A percentile compares a stretch with the other conserved stretches of the same genome.
Evolutionary conservation across 2,113 vertebrate genomes (phyloP).

Genomic region (Baryphthengus martii): DNA sequence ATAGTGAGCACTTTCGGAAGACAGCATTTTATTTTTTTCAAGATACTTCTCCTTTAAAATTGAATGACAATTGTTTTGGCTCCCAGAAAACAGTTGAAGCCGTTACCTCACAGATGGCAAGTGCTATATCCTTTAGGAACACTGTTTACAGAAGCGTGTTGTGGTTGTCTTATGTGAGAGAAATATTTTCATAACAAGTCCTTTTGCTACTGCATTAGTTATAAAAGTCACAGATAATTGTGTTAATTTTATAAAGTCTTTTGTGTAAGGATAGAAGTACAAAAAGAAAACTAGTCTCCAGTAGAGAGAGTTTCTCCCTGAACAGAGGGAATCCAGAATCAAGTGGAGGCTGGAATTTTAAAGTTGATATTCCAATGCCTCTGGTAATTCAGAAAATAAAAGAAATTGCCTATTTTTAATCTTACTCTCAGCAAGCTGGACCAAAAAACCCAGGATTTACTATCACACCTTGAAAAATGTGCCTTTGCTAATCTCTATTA

Average conservation of each 20-base stretch:
- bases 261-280: neutral
- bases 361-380: neutral
- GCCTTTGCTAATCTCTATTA: conserved; percentile 17
- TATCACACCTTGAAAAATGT: neutral
- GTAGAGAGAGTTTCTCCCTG: neutral
- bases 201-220: neutral
- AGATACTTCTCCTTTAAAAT: neutral
- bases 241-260: neutral
- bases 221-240: conserved; percentile 5
- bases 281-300: neutral
- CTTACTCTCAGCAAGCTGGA: neutral
- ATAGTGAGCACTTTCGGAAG: neutral
- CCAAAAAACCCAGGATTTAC: neutral
- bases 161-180: neutral
- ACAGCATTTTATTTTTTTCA: neutral
- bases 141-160: neutral
- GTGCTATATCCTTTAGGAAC: neutral
- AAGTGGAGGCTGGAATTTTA: conserved; percentile 16
- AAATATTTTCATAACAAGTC: neutral
- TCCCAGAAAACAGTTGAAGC: neutral
- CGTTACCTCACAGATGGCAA: neutral
- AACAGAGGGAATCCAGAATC: neutral
- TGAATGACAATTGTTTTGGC: neutral
- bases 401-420: conserved; percentile 4
- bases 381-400: neutral